Percentiles rank a stretch among this genome's conserved stretches.
Evolutionary conservation across 2,797 vertebrate species (phyloP).

Genomic region (Enteromius afrohamiltoni): DNA sequence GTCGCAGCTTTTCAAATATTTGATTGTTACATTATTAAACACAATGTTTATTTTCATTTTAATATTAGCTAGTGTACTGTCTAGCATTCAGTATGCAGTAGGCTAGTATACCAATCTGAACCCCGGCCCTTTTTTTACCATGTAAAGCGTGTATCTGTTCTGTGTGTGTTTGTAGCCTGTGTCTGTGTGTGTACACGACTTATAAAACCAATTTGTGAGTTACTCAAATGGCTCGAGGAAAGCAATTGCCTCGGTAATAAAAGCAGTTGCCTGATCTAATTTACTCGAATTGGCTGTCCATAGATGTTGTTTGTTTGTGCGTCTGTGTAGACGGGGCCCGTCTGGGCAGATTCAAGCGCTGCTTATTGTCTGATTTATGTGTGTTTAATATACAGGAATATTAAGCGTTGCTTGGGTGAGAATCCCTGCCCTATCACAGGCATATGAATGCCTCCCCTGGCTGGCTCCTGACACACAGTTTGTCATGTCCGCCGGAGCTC

Average conservation of each 20-base stretch:
- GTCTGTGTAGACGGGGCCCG: slow-evolving; percentile 26
- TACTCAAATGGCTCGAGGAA: slow-evolving; percentile 39
- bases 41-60: neutral
- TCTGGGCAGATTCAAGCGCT: slow-evolving; percentile 38
- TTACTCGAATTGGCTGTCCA: slow-evolving; percentile 42
- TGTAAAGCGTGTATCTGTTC: slow-evolving; percentile 4
- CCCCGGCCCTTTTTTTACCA: neutral
- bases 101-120: neutral
- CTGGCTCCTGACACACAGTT: slow-evolving; percentile 81
- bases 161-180: neutral
- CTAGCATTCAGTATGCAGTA: neutral
- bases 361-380: slow-evolving; percentile 82
- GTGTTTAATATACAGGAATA: slow-evolving; percentile 86
- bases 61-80: neutral
- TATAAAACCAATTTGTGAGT: slow-evolving; percentile 43
- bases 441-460: slow-evolving; percentile 79
- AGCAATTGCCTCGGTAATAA: slow-evolving; percentile 46
- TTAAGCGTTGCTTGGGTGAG: slow-evolving; percentile 76
- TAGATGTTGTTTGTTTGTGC: slow-evolving; percentile 45
- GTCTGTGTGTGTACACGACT: slow-evolving; percentile 23
- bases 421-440: slow-evolving; percentile 74
- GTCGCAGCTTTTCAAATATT: neutral
- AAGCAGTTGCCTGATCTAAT: slow-evolving; percentile 52
- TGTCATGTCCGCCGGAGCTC: slow-evolving; percentile 78
- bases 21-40: neutral